Evolutionary conservation across 2,113 vertebrate genomes (phyloP).

Genomic region (Gobius niger): DNA sequence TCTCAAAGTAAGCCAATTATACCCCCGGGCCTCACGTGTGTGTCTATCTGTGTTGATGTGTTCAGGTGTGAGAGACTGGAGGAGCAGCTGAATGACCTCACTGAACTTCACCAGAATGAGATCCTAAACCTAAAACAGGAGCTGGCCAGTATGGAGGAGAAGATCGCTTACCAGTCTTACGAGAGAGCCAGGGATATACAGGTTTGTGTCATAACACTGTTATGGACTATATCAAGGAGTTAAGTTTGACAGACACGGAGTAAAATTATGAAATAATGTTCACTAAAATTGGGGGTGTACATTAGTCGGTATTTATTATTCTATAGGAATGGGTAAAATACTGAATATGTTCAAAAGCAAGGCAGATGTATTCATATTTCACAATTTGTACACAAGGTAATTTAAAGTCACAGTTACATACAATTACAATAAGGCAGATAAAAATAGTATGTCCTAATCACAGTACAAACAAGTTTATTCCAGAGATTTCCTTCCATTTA

Average conservation of each 20-base stretch:
- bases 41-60: conserved; percentile 9
- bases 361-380: no score
- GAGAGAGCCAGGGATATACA: conserved; percentile 86
- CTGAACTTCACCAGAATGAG: conserved; percentile 98
- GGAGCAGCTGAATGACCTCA: conserved; percentile 96
- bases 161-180: conserved; percentile 97
- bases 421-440: no score
- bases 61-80: conserved; percentile 93
- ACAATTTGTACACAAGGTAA: no score
- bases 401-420: no score
- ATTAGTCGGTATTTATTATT: no score
- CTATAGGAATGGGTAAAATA: no score
- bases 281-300: no score
- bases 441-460: no score
- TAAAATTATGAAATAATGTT: no score
- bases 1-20: conserved; percentile 50
- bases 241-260: no score
- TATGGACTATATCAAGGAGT: no score
- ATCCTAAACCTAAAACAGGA: conserved; percentile 98
- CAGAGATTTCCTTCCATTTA: background rate
- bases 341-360: no score
- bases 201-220: conserved; percentile 55
- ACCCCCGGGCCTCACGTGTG: conserved; percentile 21
- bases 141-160: conserved; percentile 98
- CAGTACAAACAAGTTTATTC: background rate